A percentile compares a stretch with the other conserved stretches of the same genome.
These are phyloP conservation scores for Achroia grisella DNA, from an alignment of 1,140 invertebrate species.

Conservation along the genomic window DNA sequence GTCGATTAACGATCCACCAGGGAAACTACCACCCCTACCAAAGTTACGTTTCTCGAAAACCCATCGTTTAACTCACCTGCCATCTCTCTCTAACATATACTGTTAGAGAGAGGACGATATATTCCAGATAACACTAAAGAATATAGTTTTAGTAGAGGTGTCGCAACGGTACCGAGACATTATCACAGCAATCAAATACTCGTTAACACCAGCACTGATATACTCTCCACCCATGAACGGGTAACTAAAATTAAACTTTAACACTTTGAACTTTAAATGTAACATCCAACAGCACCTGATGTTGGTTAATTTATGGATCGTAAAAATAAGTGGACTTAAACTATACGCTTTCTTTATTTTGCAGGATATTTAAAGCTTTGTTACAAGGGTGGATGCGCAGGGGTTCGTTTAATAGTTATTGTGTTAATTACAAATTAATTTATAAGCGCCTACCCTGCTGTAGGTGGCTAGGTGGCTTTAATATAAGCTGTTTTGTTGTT, in stretches of 20 bases:
- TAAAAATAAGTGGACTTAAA: slow-evolving; percentile 3
- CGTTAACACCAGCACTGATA: slow-evolving; percentile 9
- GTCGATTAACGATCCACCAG: background rate
- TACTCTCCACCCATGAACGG: background rate
- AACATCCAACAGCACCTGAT: background rate
- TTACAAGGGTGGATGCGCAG: background rate
- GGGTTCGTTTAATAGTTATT: too few relatives aligned
- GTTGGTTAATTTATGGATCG: slow-evolving; percentile 1
- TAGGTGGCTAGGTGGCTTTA: too few relatives aligned
- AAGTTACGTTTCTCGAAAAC: background rate
- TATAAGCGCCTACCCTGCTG: too few relatives aligned
- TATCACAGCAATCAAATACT: slow-evolving; percentile 14
- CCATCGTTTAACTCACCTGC: background rate
- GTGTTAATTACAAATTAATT: too few relatives aligned
- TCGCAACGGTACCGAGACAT: slow-evolving; percentile 8
- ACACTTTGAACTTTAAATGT: background rate
- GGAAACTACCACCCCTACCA: background rate
- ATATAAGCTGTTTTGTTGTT: too few relatives aligned
- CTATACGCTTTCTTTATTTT: slow-evolving; percentile 1
- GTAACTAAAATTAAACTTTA: background rate
- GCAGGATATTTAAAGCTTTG: background rate
- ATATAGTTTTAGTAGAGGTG: slow-evolving; percentile 6
- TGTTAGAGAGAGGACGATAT: too few relatives aligned
- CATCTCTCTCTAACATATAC: background rate
- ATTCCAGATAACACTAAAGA: background rate